Evolutionary conservation across 2,113 vertebrate species (phyloP).

Genomic region (Callocephalon fimbriatum): DNA sequence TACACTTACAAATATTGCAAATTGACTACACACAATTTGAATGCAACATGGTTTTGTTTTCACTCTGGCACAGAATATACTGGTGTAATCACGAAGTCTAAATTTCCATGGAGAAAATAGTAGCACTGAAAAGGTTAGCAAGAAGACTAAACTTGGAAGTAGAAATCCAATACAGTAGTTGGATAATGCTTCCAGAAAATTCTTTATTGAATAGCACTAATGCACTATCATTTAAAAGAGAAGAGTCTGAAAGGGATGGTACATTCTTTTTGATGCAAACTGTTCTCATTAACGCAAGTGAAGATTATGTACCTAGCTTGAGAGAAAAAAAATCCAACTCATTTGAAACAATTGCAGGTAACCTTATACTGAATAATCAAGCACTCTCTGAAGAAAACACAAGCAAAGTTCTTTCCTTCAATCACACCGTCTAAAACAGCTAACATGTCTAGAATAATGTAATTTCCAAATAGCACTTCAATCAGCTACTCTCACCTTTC

Average conservation of each 20-base stretch:
- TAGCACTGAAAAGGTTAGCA: neutral
- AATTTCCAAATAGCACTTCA: slow-evolving; percentile 48
- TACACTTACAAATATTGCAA: neutral
- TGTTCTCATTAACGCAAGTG: neutral
- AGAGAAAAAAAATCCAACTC: neutral
- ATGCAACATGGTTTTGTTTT: neutral
- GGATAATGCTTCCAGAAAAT: slow-evolving; percentile 20
- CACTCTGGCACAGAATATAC: neutral
- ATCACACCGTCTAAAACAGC: neutral
- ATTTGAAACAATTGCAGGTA: slow-evolving; percentile 10
- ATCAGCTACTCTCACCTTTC: slow-evolving; percentile 32
- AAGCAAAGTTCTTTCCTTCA: neutral
- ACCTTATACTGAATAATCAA: neutral
- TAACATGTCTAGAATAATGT: neutral
- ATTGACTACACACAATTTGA: neutral
- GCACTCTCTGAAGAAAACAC: neutral
- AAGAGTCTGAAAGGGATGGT: neutral
- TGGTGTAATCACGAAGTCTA: neutral
- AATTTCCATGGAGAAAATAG: neutral
- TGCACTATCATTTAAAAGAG: neutral
- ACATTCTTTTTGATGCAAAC: neutral
- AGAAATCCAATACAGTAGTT: slow-evolving; percentile 8
- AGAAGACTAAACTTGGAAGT: neutral
- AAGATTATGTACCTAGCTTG: neutral
- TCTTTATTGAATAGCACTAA: slow-evolving; percentile 28